Percentiles rank a stretch among this genome's conserved stretches.
Evolutionary conservation across 2,888 invertebrate genomes (phyloP).

Genomic region (Synergus itoensis): DNA sequence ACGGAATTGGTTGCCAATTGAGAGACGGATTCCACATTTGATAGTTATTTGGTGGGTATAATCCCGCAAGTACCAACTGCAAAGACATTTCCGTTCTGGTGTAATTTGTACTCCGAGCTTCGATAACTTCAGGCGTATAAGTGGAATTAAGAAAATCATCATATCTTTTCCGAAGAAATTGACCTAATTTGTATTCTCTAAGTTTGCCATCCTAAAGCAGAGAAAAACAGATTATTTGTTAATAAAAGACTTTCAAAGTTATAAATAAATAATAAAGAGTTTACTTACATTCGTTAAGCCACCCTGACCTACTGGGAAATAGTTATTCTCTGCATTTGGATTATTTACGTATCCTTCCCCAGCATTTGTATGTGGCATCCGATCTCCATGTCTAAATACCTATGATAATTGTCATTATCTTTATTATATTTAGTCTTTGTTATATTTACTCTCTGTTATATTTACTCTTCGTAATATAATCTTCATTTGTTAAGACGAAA

Average conservation of each 20-base stretch:
- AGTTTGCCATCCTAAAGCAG: constrained; percentile 79
- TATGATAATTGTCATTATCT: neutral
- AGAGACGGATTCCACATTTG: constrained; percentile 81
- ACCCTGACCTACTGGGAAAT: neutral
- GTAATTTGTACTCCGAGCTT: constrained; percentile 82
- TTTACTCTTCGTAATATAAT: too few species aligned
- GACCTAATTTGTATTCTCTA: constrained; percentile 78
- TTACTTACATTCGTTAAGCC: constrained; percentile 20
- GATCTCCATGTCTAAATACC: constrained; percentile 47
- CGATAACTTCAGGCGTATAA: constrained; percentile 72
- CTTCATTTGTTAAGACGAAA: too few species aligned
- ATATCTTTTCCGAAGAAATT: constrained; percentile 77
- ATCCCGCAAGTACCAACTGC: constrained; percentile 82
- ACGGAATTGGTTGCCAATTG: constrained; percentile 83
- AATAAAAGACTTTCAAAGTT: too few species aligned
- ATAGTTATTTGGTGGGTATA: constrained; percentile 81
- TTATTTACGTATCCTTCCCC: constrained; percentile 42
- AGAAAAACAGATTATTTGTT: neutral
- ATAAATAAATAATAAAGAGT: too few species aligned
- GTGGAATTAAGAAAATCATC: constrained; percentile 76
- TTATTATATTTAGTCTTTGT: too few species aligned
- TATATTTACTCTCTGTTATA: too few species aligned
- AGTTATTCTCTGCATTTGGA: constrained; percentile 40
- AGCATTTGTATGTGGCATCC: constrained; percentile 37
- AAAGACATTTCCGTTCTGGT: constrained; percentile 87